Evolutionary conservation across 1,140 invertebrate species (phyloP).

Genomic region (Pseudomyrmex dendroicus): DNA sequence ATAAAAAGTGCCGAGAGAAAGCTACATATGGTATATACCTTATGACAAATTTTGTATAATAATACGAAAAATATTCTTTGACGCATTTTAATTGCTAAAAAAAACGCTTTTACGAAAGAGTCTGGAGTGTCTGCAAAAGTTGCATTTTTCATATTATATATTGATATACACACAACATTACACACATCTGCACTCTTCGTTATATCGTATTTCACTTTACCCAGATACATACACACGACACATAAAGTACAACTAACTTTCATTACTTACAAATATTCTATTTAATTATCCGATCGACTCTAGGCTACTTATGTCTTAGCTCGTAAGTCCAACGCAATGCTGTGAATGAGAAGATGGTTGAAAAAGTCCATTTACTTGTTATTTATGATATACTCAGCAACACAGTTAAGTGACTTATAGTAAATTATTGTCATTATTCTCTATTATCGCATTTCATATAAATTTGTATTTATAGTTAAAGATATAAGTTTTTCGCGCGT

Average conservation of each 20-base stretch:
- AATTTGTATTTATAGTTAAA: constrained; percentile 70
- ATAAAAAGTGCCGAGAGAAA: constrained; percentile 64
- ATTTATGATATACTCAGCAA: constrained; percentile 63
- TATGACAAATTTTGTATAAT: constrained; percentile 68
- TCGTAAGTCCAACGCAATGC: constrained; percentile 73
- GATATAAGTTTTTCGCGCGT: constrained; percentile 45
- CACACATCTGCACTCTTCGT: constrained; percentile 69
- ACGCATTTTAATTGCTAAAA: constrained; percentile 64
- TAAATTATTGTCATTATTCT: constrained; percentile 66
- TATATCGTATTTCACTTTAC: constrained; percentile 68
- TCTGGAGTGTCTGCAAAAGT: constrained; percentile 71
- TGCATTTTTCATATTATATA: constrained; percentile 71
- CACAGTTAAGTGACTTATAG: constrained; percentile 55
- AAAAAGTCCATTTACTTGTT: constrained; percentile 75
- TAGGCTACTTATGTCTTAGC: constrained; percentile 72
- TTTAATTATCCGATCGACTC: constrained; percentile 75
- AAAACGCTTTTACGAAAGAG: constrained; percentile 60
- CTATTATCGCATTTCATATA: constrained; percentile 61
- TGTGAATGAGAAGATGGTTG: constrained; percentile 66
- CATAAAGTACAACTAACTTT: constrained; percentile 81
- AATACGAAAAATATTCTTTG: constrained; percentile 54
- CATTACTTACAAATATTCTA: constrained; percentile 78
- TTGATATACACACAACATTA: constrained; percentile 21
- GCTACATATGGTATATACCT: constrained; percentile 33
- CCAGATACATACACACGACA: constrained; percentile 8